A percentile compares a stretch with the other conserved stretches of the same genome.
phyloP scores from a whole-genome alignment of 2,113 vertebrate species.

The Paramisgurnus dabryanus region DNA sequence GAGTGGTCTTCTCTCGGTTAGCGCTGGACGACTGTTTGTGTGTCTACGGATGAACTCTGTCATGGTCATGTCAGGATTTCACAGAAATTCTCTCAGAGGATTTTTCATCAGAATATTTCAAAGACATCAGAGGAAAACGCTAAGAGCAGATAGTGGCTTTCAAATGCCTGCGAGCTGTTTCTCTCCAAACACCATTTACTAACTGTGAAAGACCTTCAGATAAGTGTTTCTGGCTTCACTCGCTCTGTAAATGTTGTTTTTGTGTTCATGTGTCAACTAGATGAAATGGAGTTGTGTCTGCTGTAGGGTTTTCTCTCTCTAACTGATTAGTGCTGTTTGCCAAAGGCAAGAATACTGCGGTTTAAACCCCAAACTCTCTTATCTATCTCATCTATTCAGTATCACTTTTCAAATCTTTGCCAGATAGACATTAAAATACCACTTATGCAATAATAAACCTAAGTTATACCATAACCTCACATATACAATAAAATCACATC shows the following conservation, averaged over 20 bases:
- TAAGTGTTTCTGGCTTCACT: not conserved
- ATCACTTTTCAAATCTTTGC: no score
- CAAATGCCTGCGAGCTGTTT: slow-evolving; percentile 11
- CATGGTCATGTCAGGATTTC: slow-evolving; percentile 1
- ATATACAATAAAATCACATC: no score
- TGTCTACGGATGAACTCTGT: not conserved
- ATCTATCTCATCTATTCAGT: no score
- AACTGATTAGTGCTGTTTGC: no score
- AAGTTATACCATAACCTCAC: no score
- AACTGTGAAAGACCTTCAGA: not conserved
- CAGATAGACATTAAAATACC: no score
- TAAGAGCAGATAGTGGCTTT: slow-evolving; percentile 16
- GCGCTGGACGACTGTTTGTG: not conserved
- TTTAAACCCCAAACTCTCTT: no score
- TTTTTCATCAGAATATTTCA: slow-evolving; percentile 19
- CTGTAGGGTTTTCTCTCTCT: not conserved
- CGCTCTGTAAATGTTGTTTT: not conserved
- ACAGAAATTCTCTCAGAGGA: not conserved
- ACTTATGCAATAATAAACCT: no score
- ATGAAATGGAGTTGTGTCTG: not conserved
- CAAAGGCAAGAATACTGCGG: no score
- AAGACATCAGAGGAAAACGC: slow-evolving; percentile 15
- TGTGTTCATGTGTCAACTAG: not conserved
- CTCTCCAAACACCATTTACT: slow-evolving; percentile 25
- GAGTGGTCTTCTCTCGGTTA: not conserved